Base-by-base conservation (phyloP, 2,888 invertebrate genomes). In the Clanis bilineata region DNA sequence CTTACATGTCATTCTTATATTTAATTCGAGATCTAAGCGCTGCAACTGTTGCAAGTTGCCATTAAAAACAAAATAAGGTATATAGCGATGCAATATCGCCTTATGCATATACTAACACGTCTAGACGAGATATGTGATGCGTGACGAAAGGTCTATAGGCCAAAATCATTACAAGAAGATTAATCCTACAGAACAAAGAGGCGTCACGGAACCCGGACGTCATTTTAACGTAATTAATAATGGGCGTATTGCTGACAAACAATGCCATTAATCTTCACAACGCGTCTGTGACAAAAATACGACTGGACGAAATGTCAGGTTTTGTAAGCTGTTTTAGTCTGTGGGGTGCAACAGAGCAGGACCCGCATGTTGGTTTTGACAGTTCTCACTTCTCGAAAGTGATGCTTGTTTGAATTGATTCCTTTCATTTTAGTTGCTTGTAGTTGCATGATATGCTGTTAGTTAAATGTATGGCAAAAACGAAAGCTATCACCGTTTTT, bases 141-240 rank as follows among this genome's bases (percentile, higher is more conserved):
- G 32, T 32, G 51, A 15, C 32, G 51, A 51, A 28, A 51, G 51
- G 28, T 51, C 18, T 51, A 32, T 32, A 28, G 51, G 51, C 28
- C 51, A 51, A 51, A 32, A 51, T 51, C 51, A 51, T 51, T 51
- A 51, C 32, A 51, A 32, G 10, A 51, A 18, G 32, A 51, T 51
- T 51, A 51, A 51, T 51, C 15, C 28, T 32, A 10, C 15, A 18
- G 32, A 51, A 51, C 51, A 51, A 51, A 51, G 51, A 28, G 18
- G 3, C n/a, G 45, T 44, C 44, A 44, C 21, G 28, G 51, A 51
- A 51, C 32, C 51, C 51, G 51, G 51, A 51, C 10, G 51, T 32
- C 51, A 32, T 51, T 51, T 51, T 32, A 32, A 47, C 25, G 25
- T 47, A 47, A 51, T 51, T 51, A 51, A 51, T 51, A 32, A 51